Evolutionary conservation across 92 coral and sea anemone genomes (phyloP).

Genomic region (Porites lobata): DNA sequence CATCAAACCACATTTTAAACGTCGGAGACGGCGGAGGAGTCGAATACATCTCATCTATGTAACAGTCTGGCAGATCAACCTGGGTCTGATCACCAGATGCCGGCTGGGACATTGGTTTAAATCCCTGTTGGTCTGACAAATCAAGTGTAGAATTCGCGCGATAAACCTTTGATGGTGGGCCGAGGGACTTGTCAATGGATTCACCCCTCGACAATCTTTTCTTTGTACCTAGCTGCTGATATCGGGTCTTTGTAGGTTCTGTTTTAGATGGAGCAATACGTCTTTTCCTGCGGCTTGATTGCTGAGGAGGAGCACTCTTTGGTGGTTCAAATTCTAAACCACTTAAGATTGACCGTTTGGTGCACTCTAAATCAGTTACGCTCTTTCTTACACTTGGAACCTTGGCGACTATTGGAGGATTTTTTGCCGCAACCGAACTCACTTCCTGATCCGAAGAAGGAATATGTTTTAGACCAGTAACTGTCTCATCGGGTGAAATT

Average conservation of each 20-base stretch:
- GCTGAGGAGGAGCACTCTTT: neutral
- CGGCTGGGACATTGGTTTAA: no score
- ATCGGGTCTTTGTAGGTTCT: neutral
- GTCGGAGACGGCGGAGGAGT: constrained; percentile 47
- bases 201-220: neutral
- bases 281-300: neutral
- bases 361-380: constrained; percentile 1
- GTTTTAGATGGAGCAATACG: neutral
- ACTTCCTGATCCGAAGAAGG: neutral
- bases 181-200: neutral
- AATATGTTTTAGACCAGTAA: neutral
- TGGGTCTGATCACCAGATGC: neutral
- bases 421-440: neutral
- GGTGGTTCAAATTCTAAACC: neutral
- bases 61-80: neutral
- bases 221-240: constrained; percentile 17
- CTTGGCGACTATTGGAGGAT: neutral
- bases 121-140: neutral
- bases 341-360: neutral
- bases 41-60: constrained; percentile 14
- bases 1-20: constrained; percentile 35
- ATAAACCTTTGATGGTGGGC: neutral
- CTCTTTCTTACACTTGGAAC: neutral
- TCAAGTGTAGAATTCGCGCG: neutral
- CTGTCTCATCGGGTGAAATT: no score